These are phyloP conservation scores for Mesocentrotus franciscanus DNA, from an alignment of 53 echinoderm and acorn worm genomes.

Conservation along the genomic window DNA sequence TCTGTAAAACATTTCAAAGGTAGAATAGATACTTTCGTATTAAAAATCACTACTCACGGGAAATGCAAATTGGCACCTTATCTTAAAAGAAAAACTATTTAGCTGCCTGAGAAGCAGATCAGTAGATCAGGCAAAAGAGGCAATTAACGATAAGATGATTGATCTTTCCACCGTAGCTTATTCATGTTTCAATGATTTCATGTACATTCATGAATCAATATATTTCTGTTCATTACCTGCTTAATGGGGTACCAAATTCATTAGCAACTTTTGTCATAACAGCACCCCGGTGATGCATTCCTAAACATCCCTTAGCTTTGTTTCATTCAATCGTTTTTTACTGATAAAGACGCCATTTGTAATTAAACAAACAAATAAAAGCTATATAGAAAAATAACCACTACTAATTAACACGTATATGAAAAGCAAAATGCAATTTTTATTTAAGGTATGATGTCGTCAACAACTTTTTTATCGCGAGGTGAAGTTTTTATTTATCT, in stretches of 20 bases:
- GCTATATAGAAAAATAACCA: too few relatives aligned
- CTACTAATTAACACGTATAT: too few relatives aligned
- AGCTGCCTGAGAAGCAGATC: background rate
- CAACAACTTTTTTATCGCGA: background rate
- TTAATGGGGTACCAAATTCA: background rate
- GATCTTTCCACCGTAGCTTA: conserved; percentile 26
- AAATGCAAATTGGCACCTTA: background rate
- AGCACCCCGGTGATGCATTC: background rate
- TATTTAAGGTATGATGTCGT: background rate
- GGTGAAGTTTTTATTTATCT: background rate
- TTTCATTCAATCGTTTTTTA: too few relatives aligned
- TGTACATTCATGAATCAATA: conserved; percentile 6
- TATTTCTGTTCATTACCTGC: background rate
- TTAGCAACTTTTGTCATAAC: background rate
- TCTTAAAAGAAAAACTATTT: background rate
- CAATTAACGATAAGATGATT: background rate
- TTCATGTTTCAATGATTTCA: conserved; percentile 14
- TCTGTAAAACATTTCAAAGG: background rate
- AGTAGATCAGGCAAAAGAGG: background rate
- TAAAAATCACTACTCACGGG: background rate
- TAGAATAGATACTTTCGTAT: background rate
- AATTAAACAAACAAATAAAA: background rate
- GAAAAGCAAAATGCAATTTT: too few relatives aligned
- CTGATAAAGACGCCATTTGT: too few relatives aligned
- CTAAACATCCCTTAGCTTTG: background rate